A percentile compares a stretch with the other conserved stretches of the same genome.
These are phyloP conservation scores for Doryteuthis pealeii DNA, from an alignment of 1,140 invertebrate genomes.

Conservation along the genomic window DNA sequence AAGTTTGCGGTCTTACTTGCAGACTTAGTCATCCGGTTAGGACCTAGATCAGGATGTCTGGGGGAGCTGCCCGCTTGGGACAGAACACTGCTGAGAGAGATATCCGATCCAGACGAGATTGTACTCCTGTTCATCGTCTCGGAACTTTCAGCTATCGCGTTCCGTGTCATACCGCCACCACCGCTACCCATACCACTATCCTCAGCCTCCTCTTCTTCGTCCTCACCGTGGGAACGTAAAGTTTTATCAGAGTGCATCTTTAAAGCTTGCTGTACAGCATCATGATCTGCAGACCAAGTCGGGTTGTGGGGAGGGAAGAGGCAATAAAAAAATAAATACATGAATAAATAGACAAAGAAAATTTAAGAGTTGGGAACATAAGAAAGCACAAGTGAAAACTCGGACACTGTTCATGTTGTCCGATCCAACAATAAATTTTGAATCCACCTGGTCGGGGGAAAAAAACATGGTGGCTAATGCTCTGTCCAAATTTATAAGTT, in stretches of 20 bases:
- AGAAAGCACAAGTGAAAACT: no score
- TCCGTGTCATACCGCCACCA: background rate
- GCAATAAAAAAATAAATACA: no score
- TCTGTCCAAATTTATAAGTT: no score
- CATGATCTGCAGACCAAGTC: conserved; percentile 5
- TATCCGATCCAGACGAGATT: background rate
- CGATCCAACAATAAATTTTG: no score
- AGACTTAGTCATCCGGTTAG: conserved; percentile 4
- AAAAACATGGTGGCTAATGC: no score
- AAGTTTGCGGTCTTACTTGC: background rate
- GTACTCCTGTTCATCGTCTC: background rate
- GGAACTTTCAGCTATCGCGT: background rate
- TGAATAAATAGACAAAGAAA: background rate
- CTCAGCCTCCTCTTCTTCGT: background rate
- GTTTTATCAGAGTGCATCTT: background rate
- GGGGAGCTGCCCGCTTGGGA: background rate
- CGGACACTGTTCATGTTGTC: no score
- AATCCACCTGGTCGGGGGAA: no score
- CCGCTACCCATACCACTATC: background rate
- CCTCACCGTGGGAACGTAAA: background rate
- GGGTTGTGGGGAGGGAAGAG: background rate
- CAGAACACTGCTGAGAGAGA: background rate
- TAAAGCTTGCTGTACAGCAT: conserved; percentile 6
- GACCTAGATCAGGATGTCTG: conserved; percentile 2
- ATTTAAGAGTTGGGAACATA: no score